Evolutionary conservation across 2,797 vertebrate species (phyloP), one percentile per base, ranked within the genome.

Genomic region (Ficedula albicollis): DNA sequence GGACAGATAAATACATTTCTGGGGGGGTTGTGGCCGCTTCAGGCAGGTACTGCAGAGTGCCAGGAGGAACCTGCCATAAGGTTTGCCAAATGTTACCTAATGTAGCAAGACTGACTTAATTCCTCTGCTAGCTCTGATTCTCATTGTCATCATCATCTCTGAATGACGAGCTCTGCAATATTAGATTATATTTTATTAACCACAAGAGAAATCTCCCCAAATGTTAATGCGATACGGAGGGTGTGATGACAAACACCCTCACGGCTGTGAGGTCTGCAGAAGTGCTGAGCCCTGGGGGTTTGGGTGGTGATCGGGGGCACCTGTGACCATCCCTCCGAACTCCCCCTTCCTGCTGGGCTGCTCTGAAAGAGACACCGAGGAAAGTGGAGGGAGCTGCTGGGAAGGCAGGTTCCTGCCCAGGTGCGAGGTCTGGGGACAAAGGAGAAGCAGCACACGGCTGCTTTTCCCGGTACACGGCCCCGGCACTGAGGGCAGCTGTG

Each of bases 401-500:
- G 60, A 54, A 34, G 46, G 56, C 2, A 0, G 19, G 13, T 17
- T 49, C 41, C 10, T 23, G 26, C 48, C 34, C 4, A 3, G 22
- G 3, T 5, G 43, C 2, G 23, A 39, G 51, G 11, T 32, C 0
- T 3, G 3, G 49, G 38, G 34, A 11, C 11, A 13, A 3, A 27
- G 21, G 41, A 8, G 52, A 7, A 46, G 14, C 43, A 30, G 62
- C 43, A 25, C 34, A 0, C 4, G 7, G 29, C 20, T 18, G 2
- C 12, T 4, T 11, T 15, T 27, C 38, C 38, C 0, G 2, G 54
- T 1, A 2, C 38, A 1, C 4, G 6, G 2, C 15, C 4, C 8
- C 1, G 5, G 12, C 39, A 1, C 4, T 0, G 11, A 4, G 34
- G 15, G 66, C 52, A 20, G 27, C 26, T 36, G 15, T 8, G 46